Evolutionary conservation across 2,113 vertebrate species (phyloP).

Genomic region (Cebus imitator): DNA sequence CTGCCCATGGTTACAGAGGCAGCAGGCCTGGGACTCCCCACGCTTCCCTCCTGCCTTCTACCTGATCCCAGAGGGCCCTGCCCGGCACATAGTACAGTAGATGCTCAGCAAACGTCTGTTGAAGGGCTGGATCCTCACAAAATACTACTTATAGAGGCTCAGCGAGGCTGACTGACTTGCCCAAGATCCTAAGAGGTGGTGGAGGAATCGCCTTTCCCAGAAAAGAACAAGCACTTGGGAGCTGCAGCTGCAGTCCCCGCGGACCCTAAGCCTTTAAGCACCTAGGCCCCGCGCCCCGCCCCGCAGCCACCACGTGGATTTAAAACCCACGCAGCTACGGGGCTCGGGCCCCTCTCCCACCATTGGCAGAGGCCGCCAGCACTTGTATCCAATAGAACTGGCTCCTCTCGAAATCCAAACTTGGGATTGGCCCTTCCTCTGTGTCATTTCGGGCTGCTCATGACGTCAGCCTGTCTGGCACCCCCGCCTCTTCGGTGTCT

Average conservation of each 20-base stretch:
- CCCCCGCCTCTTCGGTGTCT: slow-evolving; percentile 56
- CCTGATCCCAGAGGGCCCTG: background rate
- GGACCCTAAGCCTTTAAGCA: background rate
- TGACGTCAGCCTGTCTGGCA: slow-evolving; percentile 65
- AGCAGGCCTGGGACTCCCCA: too few relatives aligned
- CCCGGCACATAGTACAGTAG: background rate
- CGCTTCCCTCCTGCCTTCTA: background rate
- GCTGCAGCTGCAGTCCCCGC: background rate
- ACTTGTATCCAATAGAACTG: slow-evolving; percentile 40
- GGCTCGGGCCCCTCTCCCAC: background rate
- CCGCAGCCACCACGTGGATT: slow-evolving; percentile 73
- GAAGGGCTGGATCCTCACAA: background rate
- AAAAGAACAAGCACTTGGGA: background rate
- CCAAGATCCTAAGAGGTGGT: background rate
- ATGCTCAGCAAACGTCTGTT: background rate
- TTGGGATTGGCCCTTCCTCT: slow-evolving; percentile 65
- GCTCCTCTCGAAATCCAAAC: background rate
- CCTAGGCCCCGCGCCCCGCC: background rate
- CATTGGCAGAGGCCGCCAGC: slow-evolving; percentile 50
- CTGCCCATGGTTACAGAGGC: fast-evolving
- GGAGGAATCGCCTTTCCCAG: fast-evolving
- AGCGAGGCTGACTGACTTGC: background rate
- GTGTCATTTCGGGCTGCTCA: slow-evolving; percentile 24
- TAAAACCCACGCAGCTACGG: slow-evolving; percentile 47
- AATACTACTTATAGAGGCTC: background rate